Conservation (phyloP, 2,888 invertebrate genomes). For the Mesorhabditis spiculigera region DNA sequence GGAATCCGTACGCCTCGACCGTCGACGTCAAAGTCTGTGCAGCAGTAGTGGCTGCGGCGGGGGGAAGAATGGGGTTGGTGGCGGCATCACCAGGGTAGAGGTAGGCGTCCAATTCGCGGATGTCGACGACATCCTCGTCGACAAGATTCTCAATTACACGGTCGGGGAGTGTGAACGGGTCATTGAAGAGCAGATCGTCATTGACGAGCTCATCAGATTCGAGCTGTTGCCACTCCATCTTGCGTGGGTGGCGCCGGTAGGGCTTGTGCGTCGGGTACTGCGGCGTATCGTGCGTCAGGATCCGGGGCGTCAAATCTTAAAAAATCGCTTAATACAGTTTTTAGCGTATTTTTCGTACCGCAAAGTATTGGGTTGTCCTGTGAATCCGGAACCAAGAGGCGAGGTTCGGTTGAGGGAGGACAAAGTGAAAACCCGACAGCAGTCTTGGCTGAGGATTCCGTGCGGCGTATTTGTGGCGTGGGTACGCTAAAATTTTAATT, state of each 20-base stretch:
- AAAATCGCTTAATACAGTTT: background rate
- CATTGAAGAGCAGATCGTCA: background rate
- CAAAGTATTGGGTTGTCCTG: background rate
- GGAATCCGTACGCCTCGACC: no score
- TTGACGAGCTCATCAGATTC: background rate
- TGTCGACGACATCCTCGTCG: background rate
- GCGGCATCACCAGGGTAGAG: background rate
- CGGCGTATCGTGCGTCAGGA: background rate
- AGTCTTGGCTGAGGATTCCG: background rate
- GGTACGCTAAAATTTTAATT: no score
- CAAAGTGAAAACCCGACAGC: background rate
- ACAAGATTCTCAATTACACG: background rate
- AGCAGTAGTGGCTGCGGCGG: background rate
- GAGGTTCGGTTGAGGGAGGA: background rate
- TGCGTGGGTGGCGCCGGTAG: background rate
- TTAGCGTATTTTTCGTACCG: background rate
- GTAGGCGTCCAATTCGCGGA: background rate
- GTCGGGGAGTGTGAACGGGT: background rate
- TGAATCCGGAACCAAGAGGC: background rate
- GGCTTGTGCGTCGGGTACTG: background rate
- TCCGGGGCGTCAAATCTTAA: background rate
- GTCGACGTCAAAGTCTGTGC: no score
- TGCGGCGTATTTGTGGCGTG: no score
- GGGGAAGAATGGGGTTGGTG: background rate
- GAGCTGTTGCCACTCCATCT: slow-evolving; percentile 2